Evolutionary conservation across 1,140 invertebrate species (phyloP).

Genomic region (Drosophila parvula): DNA sequence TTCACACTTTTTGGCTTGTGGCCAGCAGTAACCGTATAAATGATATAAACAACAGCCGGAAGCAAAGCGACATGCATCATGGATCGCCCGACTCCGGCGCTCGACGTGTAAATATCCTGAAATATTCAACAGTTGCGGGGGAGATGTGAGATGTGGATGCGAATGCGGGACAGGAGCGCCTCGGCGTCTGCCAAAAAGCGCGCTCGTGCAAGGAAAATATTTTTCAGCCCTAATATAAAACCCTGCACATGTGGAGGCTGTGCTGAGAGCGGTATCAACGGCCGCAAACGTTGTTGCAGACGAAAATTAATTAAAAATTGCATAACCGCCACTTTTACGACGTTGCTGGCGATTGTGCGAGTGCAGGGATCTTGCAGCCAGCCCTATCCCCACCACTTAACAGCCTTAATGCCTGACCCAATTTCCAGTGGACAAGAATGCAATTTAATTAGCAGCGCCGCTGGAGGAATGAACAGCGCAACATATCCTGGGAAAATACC

Average conservation of each 20-base stretch:
- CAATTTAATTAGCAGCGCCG: conserved; percentile 38
- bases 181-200: conserved; percentile 46
- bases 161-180: conserved; percentile 14
- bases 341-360: conserved; percentile 4
- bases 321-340: conserved; percentile 50
- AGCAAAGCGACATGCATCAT: conserved; percentile 34
- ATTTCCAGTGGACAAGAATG: conserved; percentile 23
- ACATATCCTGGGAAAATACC: background rate
- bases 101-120: conserved; percentile 53
- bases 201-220: conserved; percentile 13
- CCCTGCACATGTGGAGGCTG: conserved; percentile 19
- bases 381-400: conserved; percentile 9
- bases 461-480: background rate
- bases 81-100: conserved; percentile 8
- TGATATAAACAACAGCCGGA: conserved; percentile 58
- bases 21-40: conserved; percentile 58
- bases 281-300: conserved; percentile 6
- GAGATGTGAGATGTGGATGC: background rate
- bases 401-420: conserved; percentile 37
- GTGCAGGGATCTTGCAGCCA: background rate
- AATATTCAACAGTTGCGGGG: conserved; percentile 67
- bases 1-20: conserved; percentile 65
- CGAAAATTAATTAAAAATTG: conserved; percentile 76
- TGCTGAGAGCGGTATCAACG: conserved; percentile 26
- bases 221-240: conserved; percentile 28